These are phyloP conservation scores for Thalassoma bifasciatum DNA, from an alignment of 2,113 vertebrate species.

Conservation along the genomic window DNA sequence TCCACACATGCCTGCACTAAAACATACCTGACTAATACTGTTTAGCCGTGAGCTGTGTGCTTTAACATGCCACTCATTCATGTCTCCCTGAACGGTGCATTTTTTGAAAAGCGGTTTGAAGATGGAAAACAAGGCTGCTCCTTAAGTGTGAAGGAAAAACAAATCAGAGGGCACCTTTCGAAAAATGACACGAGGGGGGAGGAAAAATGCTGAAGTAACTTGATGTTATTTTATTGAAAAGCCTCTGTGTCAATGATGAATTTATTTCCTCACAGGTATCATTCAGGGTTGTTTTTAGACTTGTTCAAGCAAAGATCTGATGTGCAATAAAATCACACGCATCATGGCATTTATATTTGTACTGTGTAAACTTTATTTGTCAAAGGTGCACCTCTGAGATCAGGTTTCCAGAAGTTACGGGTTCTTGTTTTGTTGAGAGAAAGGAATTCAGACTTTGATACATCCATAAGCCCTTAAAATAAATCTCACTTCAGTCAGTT, in stretches of 20 bases:
- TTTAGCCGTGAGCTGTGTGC: constrained; percentile 24
- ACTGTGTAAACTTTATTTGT: not conserved
- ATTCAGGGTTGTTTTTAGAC: constrained; percentile 20
- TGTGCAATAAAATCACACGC: not conserved
- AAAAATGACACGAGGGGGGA: not conserved
- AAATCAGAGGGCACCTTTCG: not conserved
- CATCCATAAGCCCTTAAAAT: not conserved
- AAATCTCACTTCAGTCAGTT: not conserved
- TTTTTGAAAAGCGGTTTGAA: not conserved
- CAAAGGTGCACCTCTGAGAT: not conserved
- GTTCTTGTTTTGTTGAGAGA: not conserved
- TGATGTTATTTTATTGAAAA: not conserved
- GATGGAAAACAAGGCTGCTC: constrained; percentile 2
- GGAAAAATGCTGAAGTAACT: not conserved
- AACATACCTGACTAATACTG: constrained; percentile 24
- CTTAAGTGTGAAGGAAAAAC: not conserved
- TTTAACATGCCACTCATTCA: constrained; percentile 22
- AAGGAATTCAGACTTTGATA: not conserved
- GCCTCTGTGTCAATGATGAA: constrained; percentile 28
- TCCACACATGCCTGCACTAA: constrained; percentile 9
- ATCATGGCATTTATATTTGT: not conserved
- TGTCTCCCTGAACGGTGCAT: constrained; percentile 1
- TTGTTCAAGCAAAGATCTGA: constrained; percentile 22
- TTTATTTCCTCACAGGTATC: not conserved
- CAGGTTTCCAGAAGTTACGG: no score